phyloP scores from a whole-genome alignment of 2,888 invertebrate species.

The Priocnemis perturbator region DNA sequence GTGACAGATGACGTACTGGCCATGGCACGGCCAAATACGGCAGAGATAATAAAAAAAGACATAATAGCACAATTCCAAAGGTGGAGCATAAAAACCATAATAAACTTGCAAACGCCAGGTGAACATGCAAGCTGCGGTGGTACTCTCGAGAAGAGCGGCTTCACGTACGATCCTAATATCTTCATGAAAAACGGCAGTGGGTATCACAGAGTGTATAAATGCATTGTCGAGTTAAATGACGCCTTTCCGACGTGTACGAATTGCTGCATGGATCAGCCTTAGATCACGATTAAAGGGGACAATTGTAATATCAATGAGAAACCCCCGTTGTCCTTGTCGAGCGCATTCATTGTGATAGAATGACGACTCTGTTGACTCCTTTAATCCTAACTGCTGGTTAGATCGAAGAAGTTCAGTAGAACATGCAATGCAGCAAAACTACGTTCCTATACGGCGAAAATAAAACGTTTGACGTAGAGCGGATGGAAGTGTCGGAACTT shows the following conservation, averaged over 20 bases:
- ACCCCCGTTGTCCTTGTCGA: constrained; percentile 31
- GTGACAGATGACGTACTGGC: constrained; percentile 92
- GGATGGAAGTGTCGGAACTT: not conserved
- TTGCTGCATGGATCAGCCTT: too few species aligned
- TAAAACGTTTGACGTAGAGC: constrained; percentile 34
- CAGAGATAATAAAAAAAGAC: constrained; percentile 84
- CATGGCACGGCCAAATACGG: constrained; percentile 90
- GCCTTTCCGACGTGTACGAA: too few species aligned
- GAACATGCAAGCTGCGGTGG: constrained; percentile 93
- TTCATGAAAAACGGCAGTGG: constrained; percentile 92
- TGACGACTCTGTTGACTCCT: constrained; percentile 22
- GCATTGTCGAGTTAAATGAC: not conserved
- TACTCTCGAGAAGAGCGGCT: constrained; percentile 85
- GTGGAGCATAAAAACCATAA: constrained; percentile 87
- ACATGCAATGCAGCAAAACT: constrained; percentile 68
- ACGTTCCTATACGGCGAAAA: constrained; percentile 50
- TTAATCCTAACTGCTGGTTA: constrained; percentile 31
- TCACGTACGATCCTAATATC: constrained; percentile 88
- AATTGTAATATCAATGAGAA: not conserved
- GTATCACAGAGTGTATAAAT: constrained; percentile 64
- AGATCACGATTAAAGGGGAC: too few species aligned
- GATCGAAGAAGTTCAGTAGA: constrained; percentile 64
- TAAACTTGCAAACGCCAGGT: constrained; percentile 89
- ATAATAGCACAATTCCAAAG: constrained; percentile 88
- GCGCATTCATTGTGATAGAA: constrained; percentile 16